Evolutionary conservation across 2,113 vertebrate species (phyloP).

Genomic region (Elachura formosa): DNA sequence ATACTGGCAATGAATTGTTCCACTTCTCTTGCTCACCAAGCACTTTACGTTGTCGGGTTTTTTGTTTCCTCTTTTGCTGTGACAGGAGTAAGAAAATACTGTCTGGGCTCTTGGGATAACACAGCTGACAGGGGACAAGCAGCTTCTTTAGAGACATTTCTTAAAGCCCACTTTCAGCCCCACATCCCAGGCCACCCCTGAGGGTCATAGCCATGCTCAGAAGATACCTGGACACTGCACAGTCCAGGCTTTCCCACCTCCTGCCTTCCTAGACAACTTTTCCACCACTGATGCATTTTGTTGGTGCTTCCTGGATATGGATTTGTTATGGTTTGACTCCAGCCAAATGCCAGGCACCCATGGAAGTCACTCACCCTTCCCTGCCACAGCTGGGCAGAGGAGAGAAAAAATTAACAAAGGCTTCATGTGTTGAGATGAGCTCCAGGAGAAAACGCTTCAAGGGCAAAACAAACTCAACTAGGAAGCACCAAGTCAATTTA

Average conservation of each 20-base stretch:
- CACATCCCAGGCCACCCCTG: not conserved
- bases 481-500: no score
- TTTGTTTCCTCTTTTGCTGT: not conserved
- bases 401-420: no score
- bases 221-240: not conserved
- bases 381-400: no score
- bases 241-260: not conserved
- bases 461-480: no score
- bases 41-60: not conserved
- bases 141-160: not conserved
- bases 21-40: not conserved
- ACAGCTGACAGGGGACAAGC: fast-evolving
- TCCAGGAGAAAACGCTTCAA: no score
- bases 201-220: not conserved
- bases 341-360: no score
- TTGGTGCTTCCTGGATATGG: no score
- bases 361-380: no score
- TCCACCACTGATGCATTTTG: no score
- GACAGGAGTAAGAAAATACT: not conserved
- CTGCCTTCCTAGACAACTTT: no score
- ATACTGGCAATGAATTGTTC: not conserved
- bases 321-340: no score
- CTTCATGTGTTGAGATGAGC: no score
- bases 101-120: not conserved
- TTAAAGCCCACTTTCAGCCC: not conserved